Evolutionary conservation across 2,797 vertebrate species (phyloP), one percentile per base, ranked within the genome.

Genomic region (Hylomyscus alleni): DNA sequence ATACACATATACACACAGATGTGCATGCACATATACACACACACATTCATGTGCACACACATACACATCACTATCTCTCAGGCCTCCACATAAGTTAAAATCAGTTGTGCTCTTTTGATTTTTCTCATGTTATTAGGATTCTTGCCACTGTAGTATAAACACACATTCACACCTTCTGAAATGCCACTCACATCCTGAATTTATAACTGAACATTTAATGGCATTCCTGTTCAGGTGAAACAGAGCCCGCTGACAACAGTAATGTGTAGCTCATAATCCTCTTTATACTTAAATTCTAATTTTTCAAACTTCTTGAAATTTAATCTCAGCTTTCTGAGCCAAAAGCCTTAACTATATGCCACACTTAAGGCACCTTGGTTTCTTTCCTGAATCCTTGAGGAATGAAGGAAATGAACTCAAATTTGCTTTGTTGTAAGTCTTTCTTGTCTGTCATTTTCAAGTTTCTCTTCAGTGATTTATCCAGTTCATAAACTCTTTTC

Each of bases 391-490:
- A 77, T 77, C 60, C 67, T 83, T 91, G 69, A 5, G 31, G 72
- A 60, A 67, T 8, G 69, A 3, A 58, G 72, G 40, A 90, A 84
- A 24, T 44, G 85, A 80, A 90, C 29, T 83, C 72, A 50, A 84
- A 77, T 84, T 80, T 20, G 0, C 72, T 86, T 47, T 40, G 31
- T 40, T 47, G 3, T 72, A 1, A 93, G 37, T 3, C 50, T 50
- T 65, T 24, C 13, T 75, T 92, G 75, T 92, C n/a, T 91, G 34
- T 73, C 15, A 0, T 24, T 81, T 85, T 29, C 47, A 87, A 56
- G 12, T 83, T 95, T 88, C 67, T 90, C 58, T 58, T 78, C 1
- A 89, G 24, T 31, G 91, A 92, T 92, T 92, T 90, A 84, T 60
- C 44, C 34, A 91, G 56, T 52, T 15, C 50, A 12, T 40, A 69